Base-by-base conservation (phyloP, 2,888 invertebrate genomes). In the Cryptus armator region DNA sequence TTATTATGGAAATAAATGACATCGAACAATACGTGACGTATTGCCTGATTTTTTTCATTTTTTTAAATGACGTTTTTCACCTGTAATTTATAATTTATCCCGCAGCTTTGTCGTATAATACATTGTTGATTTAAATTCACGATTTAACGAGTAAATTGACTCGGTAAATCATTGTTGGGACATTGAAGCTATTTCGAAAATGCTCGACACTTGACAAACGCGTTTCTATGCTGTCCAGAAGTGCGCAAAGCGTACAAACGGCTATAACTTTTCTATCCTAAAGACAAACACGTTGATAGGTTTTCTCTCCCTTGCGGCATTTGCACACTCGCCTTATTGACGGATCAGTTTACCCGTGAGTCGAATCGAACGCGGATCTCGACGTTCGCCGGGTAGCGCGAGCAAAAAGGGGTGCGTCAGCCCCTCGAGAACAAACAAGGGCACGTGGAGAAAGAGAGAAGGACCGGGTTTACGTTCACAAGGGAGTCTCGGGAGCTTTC, bases 331-430 rank as follows among this genome's bases (percentile, higher is more conserved):
- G 32, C 51, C 48, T 79, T 80, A 82, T 82, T 81, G 71, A 81
- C 67, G 78, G 43, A 84, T 86, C 84, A 70, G 79, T 86, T 86
- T 85, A 85, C 84, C 37, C 75, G 71, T 75, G 48, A 85, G 85
- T 71, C 75, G 62, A 75, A 66, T 79, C 72, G 62, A 74, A 70
- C 67, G 24, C 51, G 76, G 64, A 72, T 4, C 48, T 80, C 12
- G 32, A 6, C 62, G 51, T 66, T 76, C 66, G 48, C 51, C 66
- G 37, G 53, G 64, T 43, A 32, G 12, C 43, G 78, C 44, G n/a
- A 46, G 62, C 62, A 37, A 67, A 37, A 77, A 78, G 76, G 84
- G 81, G 81, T 70, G 84, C 76, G 71, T 79, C 75, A 77, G 67
- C 70, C 84, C 84, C 76, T 78, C 79, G 72, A 82, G 79, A 84